These are phyloP conservation scores for Osmerus mordax DNA, from an alignment of 2,113 vertebrate genomes.

Conservation along the genomic window DNA sequence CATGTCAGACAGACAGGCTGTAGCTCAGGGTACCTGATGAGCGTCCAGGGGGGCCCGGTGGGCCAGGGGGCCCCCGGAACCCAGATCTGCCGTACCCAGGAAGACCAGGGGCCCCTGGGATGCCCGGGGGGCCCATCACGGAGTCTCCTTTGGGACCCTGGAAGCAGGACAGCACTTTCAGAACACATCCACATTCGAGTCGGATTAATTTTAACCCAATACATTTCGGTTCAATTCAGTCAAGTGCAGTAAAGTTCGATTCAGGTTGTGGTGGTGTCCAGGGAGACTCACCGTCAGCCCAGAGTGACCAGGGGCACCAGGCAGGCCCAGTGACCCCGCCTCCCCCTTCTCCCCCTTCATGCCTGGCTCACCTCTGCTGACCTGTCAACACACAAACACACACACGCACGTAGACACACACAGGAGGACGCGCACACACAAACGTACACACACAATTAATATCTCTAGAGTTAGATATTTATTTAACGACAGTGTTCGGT, in stretches of 20 bases:
- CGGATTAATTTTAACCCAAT: neutral
- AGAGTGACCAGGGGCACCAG: slow-evolving; percentile 78
- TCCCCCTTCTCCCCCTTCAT: slow-evolving; percentile 80
- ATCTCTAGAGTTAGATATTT: too few relatives aligned
- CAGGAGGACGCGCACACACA: neutral
- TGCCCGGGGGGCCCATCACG: slow-evolving; percentile 78
- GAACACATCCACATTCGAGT: slow-evolving; percentile 2
- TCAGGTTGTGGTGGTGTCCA: neutral
- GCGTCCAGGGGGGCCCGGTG: slow-evolving; percentile 72
- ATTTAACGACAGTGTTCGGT: too few relatives aligned
- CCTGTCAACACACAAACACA: slow-evolving; percentile 54
- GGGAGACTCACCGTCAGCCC: slow-evolving; percentile 78
- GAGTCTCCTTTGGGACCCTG: slow-evolving; percentile 92
- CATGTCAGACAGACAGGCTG: too few relatives aligned
- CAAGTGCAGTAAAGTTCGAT: neutral
- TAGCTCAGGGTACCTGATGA: slow-evolving; percentile 65
- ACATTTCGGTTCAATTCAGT: neutral
- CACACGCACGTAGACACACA: slow-evolving; percentile 12
- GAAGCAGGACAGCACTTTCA: slow-evolving; percentile 10
- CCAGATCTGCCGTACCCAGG: slow-evolving; percentile 86
- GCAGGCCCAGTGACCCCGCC: slow-evolving; percentile 65
- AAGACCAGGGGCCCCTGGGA: slow-evolving; percentile 81
- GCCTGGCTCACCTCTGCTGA: slow-evolving; percentile 68
- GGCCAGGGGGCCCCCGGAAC: slow-evolving; percentile 81
- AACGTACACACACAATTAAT: too few relatives aligned